Evolutionary conservation across 2,113 vertebrate genomes (phyloP).

Genomic region (zebrafish (Danio rerio)): GRCz12tu NC_133196.1:25235501-25236000

Average conservation of each 20-base stretch:
- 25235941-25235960: too few relatives aligned
- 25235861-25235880: not conserved
- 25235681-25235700: not conserved
- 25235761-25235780: not conserved
- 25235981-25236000: not conserved
- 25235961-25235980: not conserved
- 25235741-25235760: constrained; percentile 3
- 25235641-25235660: not conserved
- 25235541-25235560: not conserved
- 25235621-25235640: not conserved
- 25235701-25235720: not conserved
- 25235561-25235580: not conserved
- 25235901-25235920: not conserved
- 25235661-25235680: not conserved
- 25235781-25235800: not conserved
- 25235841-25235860: not conserved
- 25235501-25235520: not conserved
- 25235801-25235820: not conserved
- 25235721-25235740: not conserved
- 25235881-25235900: not conserved
- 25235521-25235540: not conserved
- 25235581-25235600: not conserved
- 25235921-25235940: not conserved
- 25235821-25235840: not conserved
- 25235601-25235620: not conserved